Percentiles rank a stretch among this genome's conserved stretches.
phyloP scores from a whole-genome alignment of 2,888 invertebrate species.

The Parnassius orleans region DNA sequence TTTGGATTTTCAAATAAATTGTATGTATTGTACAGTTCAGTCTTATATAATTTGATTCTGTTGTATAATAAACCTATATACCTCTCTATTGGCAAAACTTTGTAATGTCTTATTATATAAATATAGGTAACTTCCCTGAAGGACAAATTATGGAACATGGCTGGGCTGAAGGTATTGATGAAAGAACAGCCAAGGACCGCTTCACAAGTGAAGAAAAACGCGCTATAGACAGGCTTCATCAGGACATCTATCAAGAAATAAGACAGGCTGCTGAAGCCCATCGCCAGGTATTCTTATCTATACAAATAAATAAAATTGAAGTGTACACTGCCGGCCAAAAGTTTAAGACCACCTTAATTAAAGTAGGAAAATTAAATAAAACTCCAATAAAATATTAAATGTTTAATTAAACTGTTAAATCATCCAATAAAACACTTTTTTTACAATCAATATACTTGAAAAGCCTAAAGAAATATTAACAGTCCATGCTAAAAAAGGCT shows the following conservation, averaged over 20 bases:
- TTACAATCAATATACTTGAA: no score
- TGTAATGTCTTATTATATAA: not conserved
- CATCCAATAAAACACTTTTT: no score
- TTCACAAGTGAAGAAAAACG: slow-evolving; percentile 93
- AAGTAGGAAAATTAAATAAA: no score
- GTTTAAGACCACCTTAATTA: no score
- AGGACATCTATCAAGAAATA: slow-evolving; percentile 96
- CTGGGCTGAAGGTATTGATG: slow-evolving; percentile 85
- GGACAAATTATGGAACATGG: slow-evolving; percentile 95
- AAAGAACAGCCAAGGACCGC: slow-evolving; percentile 92
- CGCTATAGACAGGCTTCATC: slow-evolving; percentile 93
- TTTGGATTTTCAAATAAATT: no score
- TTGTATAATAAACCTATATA: not conserved
- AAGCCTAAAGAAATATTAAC: no score
- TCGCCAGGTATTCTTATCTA: slow-evolving; percentile 84
- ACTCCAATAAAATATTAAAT: no score
- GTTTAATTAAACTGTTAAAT: no score
- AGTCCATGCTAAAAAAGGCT: no score
- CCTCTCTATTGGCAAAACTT: not conserved
- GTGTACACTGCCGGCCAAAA: no score
- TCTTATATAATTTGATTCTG: not conserved
- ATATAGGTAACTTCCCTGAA: slow-evolving; percentile 86
- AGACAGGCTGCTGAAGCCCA: slow-evolving; percentile 99
- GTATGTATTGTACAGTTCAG: not conserved
- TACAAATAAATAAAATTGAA: no score